Conservation (phyloP, 2,113 vertebrate species). For the Scolopax mira region DNA sequence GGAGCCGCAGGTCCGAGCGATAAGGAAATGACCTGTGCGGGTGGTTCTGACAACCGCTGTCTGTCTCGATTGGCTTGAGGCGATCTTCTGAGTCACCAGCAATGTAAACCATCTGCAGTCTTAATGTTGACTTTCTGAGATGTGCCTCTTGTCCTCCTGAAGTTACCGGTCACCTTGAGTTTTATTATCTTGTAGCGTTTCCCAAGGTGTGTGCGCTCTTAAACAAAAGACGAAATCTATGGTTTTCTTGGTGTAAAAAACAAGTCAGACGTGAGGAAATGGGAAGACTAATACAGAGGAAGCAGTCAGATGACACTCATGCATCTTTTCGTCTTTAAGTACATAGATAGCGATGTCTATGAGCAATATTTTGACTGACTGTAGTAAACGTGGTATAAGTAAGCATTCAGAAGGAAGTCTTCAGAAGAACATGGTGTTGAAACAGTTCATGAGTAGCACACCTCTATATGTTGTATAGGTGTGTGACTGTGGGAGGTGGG, state of each 20-base stretch:
- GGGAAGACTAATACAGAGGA: background rate
- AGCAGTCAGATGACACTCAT: background rate
- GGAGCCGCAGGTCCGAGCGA: background rate
- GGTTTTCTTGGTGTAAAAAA: background rate
- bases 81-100: conserved; percentile 1
- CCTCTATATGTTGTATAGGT: background rate
- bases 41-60: background rate
- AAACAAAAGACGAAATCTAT: background rate
- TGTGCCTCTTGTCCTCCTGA: background rate
- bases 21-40: background rate
- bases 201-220: too few relatives aligned
- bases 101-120: background rate
- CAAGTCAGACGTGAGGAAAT: background rate
- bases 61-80: background rate
- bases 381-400: background rate
- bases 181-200: background rate
- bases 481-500: background rate
- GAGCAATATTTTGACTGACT: background rate
- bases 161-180: background rate
- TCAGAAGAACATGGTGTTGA: background rate
- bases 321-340: background rate
- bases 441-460: background rate
- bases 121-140: background rate
- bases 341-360: background rate
- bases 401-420: background rate